phyloP scores from a whole-genome alignment of 2,113 vertebrate species.

The Xiphophorus couchianus region DNA sequence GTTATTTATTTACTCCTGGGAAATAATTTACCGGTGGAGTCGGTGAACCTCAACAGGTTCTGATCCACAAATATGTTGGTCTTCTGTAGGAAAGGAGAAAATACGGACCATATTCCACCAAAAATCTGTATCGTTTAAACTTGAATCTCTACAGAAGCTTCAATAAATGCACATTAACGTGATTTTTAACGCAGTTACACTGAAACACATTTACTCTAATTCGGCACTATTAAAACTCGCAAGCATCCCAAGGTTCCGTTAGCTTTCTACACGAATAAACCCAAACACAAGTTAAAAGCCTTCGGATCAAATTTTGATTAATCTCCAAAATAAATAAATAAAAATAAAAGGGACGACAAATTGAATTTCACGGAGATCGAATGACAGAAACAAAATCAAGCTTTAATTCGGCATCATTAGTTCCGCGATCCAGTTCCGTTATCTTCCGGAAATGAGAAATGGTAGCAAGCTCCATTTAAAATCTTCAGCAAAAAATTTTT shows the following conservation, averaged over 20 bases:
- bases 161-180: no score
- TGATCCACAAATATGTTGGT: not conserved
- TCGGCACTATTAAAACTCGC: not conserved
- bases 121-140: not conserved
- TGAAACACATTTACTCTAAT: not conserved
- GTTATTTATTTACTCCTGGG: not conserved
- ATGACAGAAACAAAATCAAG: not conserved
- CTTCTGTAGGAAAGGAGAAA: not conserved
- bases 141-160: not conserved
- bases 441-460: not conserved
- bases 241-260: not conserved
- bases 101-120: not conserved
- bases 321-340: rapidly evolving
- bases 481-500: not conserved
- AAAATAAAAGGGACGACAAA: not conserved
- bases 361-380: rapidly evolving
- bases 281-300: not conserved
- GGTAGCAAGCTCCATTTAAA: not conserved
- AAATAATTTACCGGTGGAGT: not conserved
- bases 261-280: not conserved
- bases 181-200: no score
- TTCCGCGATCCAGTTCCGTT: no score
- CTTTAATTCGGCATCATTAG: not conserved
- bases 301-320: not conserved
- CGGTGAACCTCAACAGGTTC: not conserved